Evolutionary conservation across 2,797 vertebrate genomes (phyloP).

Genomic region (Pseudotriccus pelzelni): DNA sequence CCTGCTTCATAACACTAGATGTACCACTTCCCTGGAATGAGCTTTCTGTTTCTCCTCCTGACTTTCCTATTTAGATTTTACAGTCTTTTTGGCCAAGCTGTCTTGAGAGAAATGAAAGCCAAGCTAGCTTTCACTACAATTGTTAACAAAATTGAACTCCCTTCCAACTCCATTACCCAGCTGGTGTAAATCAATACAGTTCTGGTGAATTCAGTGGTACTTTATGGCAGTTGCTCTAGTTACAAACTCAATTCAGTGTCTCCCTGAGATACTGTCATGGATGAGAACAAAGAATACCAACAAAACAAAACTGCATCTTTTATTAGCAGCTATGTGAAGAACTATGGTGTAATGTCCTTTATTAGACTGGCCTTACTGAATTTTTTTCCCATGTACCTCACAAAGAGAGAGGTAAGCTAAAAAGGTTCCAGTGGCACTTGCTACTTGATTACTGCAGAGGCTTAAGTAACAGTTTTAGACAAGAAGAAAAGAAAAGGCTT

Average conservation of each 20-base stretch:
- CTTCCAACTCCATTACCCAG: constrained; percentile 9
- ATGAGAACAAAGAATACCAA: neutral
- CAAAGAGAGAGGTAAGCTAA: neutral
- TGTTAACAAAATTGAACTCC: neutral
- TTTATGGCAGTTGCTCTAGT: neutral
- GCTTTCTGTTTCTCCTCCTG: neutral
- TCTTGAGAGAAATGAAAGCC: neutral
- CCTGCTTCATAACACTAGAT: neutral
- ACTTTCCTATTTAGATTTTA: neutral
- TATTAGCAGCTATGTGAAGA: neutral
- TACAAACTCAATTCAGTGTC: neutral
- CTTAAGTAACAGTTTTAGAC: neutral
- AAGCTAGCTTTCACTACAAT: neutral
- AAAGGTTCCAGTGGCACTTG: neutral
- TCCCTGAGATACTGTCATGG: neutral
- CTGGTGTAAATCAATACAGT: neutral
- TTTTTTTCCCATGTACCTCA: neutral
- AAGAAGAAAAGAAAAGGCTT: neutral
- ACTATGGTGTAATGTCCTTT: neutral
- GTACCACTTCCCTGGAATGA: neutral
- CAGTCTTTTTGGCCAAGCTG: neutral
- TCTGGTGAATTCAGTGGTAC: neutral
- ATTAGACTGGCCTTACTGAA: neutral
- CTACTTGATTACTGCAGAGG: neutral
- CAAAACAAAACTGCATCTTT: neutral